Base-by-base conservation (phyloP, 2,888 invertebrate species). In the Drosophila anomelani region DNA sequence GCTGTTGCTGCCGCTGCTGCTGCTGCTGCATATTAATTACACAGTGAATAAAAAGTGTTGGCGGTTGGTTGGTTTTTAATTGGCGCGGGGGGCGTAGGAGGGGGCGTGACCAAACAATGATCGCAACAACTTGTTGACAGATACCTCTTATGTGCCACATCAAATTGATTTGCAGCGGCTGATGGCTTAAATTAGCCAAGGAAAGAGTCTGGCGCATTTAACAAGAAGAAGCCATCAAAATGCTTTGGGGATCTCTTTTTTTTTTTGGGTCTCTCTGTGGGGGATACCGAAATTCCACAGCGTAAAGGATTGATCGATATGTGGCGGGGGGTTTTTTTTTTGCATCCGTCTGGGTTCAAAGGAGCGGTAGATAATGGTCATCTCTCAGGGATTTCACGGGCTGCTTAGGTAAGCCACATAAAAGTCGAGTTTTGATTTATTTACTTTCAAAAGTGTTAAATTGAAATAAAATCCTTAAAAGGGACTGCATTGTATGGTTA, bases 21-120 rank as follows among this genome's bases (percentile, higher is more conserved):
- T 66, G 58, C 41, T 77, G 60, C 39, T 77, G 85, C 86, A 85
- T 85, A 77, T 79, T 85, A 81, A 83, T 83, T 77, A 66, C 70
- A 51, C 17, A 38, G n/a, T 15, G 64, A 32, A 66, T 53, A 51
- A 66, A 57, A 66, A 71, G 34, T 58, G 68, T 69, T 57, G 56
- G 47, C 75, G 75, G 70, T 54, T 54, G 55, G 70, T 47, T 67
- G 77, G 72, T 60, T 73, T 80, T 87, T 84, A 84, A 87, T 88
- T 87, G 85, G 72, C 71, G 47, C 34, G 34, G 12, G 32, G 10
- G 43, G 41, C 15, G 73, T 36, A 76, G 75, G 73, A 63, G 60
- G 90, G 84, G 90, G 88, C 89, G 90, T 88, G 87, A 79, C 85
- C 57, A 72, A 75, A 75, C 76, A 81, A 70, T 85, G 83, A 88